A percentile compares a stretch with the other conserved stretches of the same genome.
Conservation (phyloP, 2,888 invertebrate genomes). For the Trichopria drosophilae region DNA sequence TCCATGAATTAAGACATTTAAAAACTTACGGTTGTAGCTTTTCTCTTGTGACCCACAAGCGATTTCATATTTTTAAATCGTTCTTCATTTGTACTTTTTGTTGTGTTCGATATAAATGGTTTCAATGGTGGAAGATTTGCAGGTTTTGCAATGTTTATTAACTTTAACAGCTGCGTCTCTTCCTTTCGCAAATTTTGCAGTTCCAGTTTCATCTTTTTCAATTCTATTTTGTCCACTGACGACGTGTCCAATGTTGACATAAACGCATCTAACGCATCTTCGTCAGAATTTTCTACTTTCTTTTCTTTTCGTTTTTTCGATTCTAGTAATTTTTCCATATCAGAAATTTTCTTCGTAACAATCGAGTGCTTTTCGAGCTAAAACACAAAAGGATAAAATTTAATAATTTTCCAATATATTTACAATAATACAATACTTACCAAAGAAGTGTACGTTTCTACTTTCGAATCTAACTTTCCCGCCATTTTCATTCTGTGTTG, state of each 20-base stretch:
- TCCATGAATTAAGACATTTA: too few relatives aligned
- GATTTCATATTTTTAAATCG: constrained; percentile 24
- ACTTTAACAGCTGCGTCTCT: constrained; percentile 67
- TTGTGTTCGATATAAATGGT: constrained; percentile 38
- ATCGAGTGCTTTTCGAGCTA: constrained; percentile 67
- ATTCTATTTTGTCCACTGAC: constrained; percentile 61
- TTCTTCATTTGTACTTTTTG: constrained; percentile 23
- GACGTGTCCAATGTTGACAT: constrained; percentile 70
- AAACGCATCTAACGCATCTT: constrained; percentile 81
- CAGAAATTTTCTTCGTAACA: constrained; percentile 61
- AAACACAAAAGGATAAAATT: constrained; percentile 11
- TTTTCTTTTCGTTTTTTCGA: constrained; percentile 57
- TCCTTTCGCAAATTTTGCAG: constrained; percentile 72
- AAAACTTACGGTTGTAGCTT: too few relatives aligned
- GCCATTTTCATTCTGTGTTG: constrained; percentile 73
- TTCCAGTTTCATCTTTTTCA: constrained; percentile 70
- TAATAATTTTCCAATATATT: constrained; percentile 1
- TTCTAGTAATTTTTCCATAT: constrained; percentile 63
- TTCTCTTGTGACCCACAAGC: constrained; percentile 11
- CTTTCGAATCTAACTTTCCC: constrained; percentile 63
- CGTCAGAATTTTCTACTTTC: constrained; percentile 56
- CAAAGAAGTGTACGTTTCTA: constrained; percentile 70
- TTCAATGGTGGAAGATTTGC: constrained; percentile 64
- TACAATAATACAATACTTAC: too few relatives aligned
- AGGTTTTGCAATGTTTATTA: constrained; percentile 77